These are phyloP conservation scores for Acridotheres tristis DNA, from an alignment of 2,797 vertebrate genomes.

Conservation along the genomic window DNA sequence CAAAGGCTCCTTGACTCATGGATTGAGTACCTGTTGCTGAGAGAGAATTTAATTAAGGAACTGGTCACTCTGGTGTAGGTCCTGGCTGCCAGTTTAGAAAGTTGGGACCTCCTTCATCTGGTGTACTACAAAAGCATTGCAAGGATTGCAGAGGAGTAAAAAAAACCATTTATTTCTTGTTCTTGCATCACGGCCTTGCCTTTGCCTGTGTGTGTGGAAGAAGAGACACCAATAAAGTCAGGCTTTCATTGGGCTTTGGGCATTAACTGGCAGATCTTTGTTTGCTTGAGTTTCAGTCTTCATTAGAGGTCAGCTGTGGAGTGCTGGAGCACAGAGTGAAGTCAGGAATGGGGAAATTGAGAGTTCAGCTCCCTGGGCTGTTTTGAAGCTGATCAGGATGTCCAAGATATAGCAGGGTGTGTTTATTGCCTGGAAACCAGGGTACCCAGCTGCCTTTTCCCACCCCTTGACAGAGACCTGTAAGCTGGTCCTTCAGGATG, in stretches of 20 bases:
- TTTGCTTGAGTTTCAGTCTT: background rate
- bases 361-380: background rate
- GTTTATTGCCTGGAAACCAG: background rate
- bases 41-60: constrained; percentile 54
- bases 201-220: background rate
- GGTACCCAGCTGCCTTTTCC: background rate
- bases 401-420: background rate
- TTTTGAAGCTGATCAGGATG: background rate
- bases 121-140: background rate
- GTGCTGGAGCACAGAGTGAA: background rate
- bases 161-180: background rate
- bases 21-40: constrained; percentile 7
- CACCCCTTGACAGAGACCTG: background rate
- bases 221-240: background rate
- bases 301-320: background rate
- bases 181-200: background rate
- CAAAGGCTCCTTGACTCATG: constrained; percentile 42
- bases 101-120: background rate
- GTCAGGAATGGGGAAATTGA: background rate
- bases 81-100: background rate
- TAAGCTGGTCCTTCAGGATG: background rate
- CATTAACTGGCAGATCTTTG: background rate
- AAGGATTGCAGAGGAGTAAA: background rate
- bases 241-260: background rate
- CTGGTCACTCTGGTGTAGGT: constrained; percentile 48